Base-by-base conservation (phyloP, 2,113 vertebrate species). In the Casuarius casuarius region DNA sequence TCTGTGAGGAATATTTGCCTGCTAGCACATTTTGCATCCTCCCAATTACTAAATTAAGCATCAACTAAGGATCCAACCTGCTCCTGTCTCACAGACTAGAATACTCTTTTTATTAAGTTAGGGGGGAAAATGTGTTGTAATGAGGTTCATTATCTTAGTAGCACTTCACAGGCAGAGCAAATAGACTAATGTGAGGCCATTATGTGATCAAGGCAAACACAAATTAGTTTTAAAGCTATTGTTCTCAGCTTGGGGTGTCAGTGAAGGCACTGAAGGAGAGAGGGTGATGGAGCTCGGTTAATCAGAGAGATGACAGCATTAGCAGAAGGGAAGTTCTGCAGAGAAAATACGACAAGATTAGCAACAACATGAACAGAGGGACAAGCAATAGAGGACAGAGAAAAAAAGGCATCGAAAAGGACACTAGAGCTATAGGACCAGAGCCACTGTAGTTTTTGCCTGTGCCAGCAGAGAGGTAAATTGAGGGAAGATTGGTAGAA, bases 31-130 rank as follows among this genome's bases (percentile, higher is more conserved):
- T 81, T 74, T 90, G 12, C 0, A 0, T 59, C 70, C 42, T 90
- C 59, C 48, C 35, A 35, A 81, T 93, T 81, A 90, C 77, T 90
- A 86, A 93, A 84, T 46, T 63, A 92, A 96, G 61, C 61, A 78
- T 84, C 73, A 19, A 1, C 72, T 86, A 81, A 91, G 16, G n/a
- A 51, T 80, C 89, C 68, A 77, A 74, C 59, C n/a, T 59, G 87
- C 54, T 80, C 29, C 9, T 81, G 63, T 48, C 84, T 82, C 59
- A 68, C 68, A 44, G 86, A 86, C 76, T 68, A 51, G 56, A 86
- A 67, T 49, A 65, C 33, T 84, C 56, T 67, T 90, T 48, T 22
- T 40, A 68, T 56, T 48, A 61, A 12, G 12, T 35, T 33, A 71
- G 56, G 40, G 42, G 46, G 59, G 44, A 89, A 93, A 84, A 54